Conservation (phyloP, 2,797 vertebrate genomes). For the Gymnopithys bicolor region DNA sequence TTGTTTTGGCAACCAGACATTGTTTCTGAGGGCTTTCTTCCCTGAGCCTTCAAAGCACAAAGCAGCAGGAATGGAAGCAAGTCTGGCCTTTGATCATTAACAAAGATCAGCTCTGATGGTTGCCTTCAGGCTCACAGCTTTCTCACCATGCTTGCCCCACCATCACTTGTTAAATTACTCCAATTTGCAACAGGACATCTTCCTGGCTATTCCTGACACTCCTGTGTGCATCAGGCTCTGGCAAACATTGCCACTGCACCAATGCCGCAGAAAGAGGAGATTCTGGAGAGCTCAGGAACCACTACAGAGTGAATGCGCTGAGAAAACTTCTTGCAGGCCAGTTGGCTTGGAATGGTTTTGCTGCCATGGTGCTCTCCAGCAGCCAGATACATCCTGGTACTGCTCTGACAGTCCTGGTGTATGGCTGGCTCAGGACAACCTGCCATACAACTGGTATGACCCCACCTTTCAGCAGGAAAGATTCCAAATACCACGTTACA, state of each 20-base stretch:
- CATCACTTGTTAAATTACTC: conserved; percentile 6
- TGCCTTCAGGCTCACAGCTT: conserved; percentile 5
- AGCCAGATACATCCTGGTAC: neutral
- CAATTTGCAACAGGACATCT: conserved; percentile 17
- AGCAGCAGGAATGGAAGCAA: neutral
- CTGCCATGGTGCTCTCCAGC: neutral
- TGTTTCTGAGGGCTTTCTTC: neutral
- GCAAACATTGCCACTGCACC: neutral
- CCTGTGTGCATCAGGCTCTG: neutral
- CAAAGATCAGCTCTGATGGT: conserved; percentile 18
- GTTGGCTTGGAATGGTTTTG: neutral
- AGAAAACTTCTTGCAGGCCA: neutral
- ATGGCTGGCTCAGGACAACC: neutral
- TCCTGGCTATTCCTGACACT: neutral
- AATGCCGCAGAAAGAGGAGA: neutral
- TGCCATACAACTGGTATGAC: neutral
- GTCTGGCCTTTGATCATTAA: neutral
- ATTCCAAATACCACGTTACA: neutral
- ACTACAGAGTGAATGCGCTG: neutral
- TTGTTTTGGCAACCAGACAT: neutral
- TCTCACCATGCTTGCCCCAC: neutral
- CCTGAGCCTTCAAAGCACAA: neutral
- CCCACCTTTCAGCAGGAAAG: neutral
- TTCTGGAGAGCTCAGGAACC: neutral
- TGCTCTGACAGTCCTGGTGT: neutral